phyloP scores from a whole-genome alignment of 1,140 invertebrate genomes.

The Littorina saxatilis region DNA sequence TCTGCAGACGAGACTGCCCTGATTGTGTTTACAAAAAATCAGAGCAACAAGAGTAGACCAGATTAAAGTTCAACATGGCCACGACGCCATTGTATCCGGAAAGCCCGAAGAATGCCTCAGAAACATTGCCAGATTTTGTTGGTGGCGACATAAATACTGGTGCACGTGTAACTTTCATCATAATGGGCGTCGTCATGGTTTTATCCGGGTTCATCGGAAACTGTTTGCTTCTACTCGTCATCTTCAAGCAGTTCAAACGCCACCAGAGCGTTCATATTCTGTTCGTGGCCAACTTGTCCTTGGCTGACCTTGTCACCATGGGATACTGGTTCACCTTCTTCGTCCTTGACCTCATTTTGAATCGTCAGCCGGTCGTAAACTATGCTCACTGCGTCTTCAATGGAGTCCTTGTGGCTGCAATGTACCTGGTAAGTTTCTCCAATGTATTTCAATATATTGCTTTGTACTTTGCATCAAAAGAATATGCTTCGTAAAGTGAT shows the following conservation, averaged over 20 bases:
- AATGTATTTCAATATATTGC: too few species aligned
- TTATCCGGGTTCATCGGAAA: not conserved
- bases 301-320: conserved; percentile 11
- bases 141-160: not conserved
- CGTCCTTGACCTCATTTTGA: conserved; percentile 26
- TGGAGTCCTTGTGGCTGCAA: not conserved
- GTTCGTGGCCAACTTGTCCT: conserved; percentile 11
- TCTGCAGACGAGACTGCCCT: too few species aligned
- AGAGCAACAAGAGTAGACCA: too few species aligned
- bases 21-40: too few species aligned
- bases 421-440: not conserved
- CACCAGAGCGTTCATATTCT: not conserved
- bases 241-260: not conserved
- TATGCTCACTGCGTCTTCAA: not conserved
- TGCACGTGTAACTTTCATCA: not conserved
- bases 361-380: conserved; percentile 6
- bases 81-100: too few species aligned
- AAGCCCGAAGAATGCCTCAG: too few species aligned
- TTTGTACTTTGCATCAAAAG: too few species aligned
- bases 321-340: conserved; percentile 30
- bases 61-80: too few species aligned
- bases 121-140: not conserved
- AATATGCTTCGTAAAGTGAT: too few species aligned
- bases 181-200: not conserved
- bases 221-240: not conserved